phyloP scores from a whole-genome alignment of 1,140 invertebrate genomes.

The Thaumetopoea pityocampa region DNA sequence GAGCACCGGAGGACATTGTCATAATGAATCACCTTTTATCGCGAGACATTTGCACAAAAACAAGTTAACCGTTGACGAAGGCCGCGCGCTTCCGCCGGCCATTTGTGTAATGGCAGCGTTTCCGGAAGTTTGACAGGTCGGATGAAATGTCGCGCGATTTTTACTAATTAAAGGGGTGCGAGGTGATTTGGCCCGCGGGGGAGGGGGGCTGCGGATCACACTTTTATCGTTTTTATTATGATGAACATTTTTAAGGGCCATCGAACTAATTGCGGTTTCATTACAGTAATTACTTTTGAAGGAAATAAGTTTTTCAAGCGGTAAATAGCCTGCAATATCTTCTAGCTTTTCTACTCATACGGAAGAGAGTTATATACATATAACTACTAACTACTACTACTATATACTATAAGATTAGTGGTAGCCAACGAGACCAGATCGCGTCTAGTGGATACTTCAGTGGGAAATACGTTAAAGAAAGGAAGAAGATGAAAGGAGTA shows the following conservation, averaged over 20 bases:
- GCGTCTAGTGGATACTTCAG: too few relatives aligned
- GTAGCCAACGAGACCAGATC: too few relatives aligned
- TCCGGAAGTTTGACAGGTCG: conserved; percentile 54
- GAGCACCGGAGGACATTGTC: too few relatives aligned
- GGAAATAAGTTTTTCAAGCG: background rate
- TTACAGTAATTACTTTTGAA: background rate
- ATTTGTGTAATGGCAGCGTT: conserved; percentile 42
- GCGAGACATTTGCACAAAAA: conserved; percentile 60
- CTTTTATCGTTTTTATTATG: conserved; percentile 7
- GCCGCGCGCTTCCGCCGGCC: conserved; percentile 31
- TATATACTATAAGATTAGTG: too few relatives aligned
- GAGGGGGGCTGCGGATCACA: background rate
- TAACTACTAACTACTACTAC: too few relatives aligned
- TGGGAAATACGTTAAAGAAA: too few relatives aligned
- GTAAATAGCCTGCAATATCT: too few relatives aligned
- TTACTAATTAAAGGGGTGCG: conserved; percentile 57
- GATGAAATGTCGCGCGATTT: conserved; percentile 67
- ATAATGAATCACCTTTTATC: conserved; percentile 13
- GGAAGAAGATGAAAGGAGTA: too few relatives aligned
- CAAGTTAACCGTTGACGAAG: conserved; percentile 55
- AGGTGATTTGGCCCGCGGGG: background rate
- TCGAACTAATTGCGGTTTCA: conserved; percentile 20
- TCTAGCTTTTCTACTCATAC: too few relatives aligned
- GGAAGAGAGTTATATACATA: too few relatives aligned
- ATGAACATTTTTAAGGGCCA: conserved; percentile 27